Evolutionary conservation across 1,140 invertebrate species (phyloP).

Genomic region (Mercenaria mercenaria): DNA sequence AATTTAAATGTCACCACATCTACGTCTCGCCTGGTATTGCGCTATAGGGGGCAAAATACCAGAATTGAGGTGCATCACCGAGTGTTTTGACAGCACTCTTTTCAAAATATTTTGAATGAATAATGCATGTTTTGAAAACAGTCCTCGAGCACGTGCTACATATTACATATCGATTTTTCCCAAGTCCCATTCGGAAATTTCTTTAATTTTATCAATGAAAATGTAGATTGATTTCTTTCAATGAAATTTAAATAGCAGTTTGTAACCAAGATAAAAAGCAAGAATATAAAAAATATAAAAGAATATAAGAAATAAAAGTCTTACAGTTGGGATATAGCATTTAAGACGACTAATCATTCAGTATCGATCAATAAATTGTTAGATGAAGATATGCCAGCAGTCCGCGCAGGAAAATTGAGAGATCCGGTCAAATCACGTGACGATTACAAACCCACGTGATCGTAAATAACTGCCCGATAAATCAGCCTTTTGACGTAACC

Average conservation of each 20-base stretch:
- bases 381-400: no score
- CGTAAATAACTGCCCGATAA: no score
- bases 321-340: no score
- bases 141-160: background rate
- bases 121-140: conserved; percentile 35
- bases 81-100: conserved; percentile 18
- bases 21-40: background rate
- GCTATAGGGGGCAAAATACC: conserved; percentile 25
- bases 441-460: no score
- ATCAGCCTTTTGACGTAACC: no score
- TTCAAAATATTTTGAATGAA: conserved; percentile 41
- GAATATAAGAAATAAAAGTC: no score
- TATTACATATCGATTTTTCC: background rate
- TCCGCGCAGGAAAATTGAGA: no score
- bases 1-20: conserved; percentile 29
- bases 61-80: background rate
- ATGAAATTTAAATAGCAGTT: conserved; percentile 27
- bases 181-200: conserved; percentile 5
- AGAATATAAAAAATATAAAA: no score
- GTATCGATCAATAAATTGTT: no score
- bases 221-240: background rate
- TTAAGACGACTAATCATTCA: no score
- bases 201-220: conserved; percentile 46
- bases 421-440: no score
- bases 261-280: conserved; percentile 5